Conservation (phyloP, 2,113 vertebrate genomes). For the Chaenogobius annularis region DNA sequence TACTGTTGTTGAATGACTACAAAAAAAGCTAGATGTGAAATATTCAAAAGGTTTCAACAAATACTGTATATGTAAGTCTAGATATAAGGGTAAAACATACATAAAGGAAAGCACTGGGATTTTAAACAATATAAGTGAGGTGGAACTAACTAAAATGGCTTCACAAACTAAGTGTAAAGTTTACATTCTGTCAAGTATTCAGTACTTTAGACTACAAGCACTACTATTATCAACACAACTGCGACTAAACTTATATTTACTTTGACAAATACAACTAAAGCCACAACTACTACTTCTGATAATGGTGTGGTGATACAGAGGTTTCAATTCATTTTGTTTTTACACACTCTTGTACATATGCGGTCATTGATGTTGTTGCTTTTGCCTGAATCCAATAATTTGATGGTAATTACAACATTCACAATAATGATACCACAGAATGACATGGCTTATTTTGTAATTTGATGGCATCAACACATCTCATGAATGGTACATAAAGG, state of each 20-base stretch:
- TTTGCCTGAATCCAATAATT: neutral
- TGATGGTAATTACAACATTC: neutral
- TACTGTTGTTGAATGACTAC: neutral
- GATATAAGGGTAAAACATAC: neutral
- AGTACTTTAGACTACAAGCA: too few species aligned
- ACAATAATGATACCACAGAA: neutral
- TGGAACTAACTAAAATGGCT: too few species aligned
- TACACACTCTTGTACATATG: too few species aligned
- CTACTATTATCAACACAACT: too few species aligned
- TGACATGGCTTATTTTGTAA: neutral
- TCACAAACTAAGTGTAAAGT: too few species aligned
- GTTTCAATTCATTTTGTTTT: too few species aligned
- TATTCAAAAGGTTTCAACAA: constrained; percentile 12
- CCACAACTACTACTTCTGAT: too few species aligned
- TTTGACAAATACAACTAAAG: too few species aligned
- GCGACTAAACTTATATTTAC: too few species aligned
- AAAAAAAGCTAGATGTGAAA: constrained; percentile 7
- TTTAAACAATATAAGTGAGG: neutral
- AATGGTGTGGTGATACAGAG: too few species aligned
- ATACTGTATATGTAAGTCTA: neutral
- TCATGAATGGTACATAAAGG: neutral
- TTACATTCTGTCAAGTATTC: too few species aligned
- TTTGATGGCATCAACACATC: neutral
- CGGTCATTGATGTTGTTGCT: too few species aligned
- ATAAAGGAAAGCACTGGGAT: neutral